Base-by-base conservation (phyloP, 2,888 invertebrate genomes). In the Nemotelus pantherinus region DNA sequence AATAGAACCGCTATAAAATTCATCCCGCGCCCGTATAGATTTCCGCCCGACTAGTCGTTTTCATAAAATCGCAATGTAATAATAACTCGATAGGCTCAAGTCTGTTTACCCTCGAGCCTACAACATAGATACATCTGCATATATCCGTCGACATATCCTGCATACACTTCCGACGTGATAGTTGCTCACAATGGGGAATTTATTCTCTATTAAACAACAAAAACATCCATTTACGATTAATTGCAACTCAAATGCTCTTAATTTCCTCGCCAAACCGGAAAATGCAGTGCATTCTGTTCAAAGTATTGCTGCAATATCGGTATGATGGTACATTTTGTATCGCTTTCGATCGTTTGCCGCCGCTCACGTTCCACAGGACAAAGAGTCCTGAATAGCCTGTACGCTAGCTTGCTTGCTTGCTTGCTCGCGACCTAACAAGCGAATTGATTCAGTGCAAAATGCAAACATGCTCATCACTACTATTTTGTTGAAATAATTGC, bases 121-220 rank as follows among this genome's bases (percentile, higher is more conserved):
- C 25, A 25, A 1, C 39, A 5, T 58, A 25, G 58, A n/a, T 10
- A 39, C 58, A 58, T 58, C 5, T 58, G 58, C 58, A 9, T 58
- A n/a, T 53, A 53, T 53, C 50, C 53, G 7, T 10, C 70, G 2
- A 55, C 70, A 70, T 55, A 43, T 70, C 70, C 70, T 70, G 47
- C 43, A 48, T 68, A 7, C 68, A 58, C 48, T 60, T 60, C 74
- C 74, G 3, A n/a, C 47, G 39, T 45, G 39, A 48, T 74, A 74
- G 60, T 74, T 10, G 55, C 39, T 48, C 74, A 74, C 74, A 74
- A 74, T 74, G 63, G 63, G 3, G 74, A 63, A 39, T 55, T 77
- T 77, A 76, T 76, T 76, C 76, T 65, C 76, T 76, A 76, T 76
- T 76, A 57, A 76, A 55, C 76, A 76, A 76, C 76, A 65, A 76